Evolutionary conservation across 1,140 invertebrate genomes (phyloP).

Genomic region (Ceratosolen solmsi): DNA sequence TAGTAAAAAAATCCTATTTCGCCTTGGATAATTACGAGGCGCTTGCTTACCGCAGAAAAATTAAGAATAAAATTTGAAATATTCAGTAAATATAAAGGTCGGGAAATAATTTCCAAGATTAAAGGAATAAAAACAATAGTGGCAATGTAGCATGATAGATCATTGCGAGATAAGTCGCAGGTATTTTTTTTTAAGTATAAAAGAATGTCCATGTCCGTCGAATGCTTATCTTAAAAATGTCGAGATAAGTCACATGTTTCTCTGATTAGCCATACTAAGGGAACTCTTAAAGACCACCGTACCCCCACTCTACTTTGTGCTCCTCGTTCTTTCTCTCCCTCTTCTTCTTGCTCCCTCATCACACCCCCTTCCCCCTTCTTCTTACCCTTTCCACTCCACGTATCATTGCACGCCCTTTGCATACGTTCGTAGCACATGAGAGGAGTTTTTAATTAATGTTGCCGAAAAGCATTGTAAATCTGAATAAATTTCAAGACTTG

Average conservation of each 20-base stretch:
- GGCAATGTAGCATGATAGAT: neutral
- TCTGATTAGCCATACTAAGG: conserved; percentile 42
- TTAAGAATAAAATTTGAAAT: neutral
- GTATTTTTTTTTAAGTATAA: conserved; percentile 10
- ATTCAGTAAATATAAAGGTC: neutral
- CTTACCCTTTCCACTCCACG: neutral
- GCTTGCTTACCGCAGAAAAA: too few species aligned
- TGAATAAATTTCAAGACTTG: conserved; percentile 24
- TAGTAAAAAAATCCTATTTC: too few species aligned
- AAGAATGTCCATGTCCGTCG: conserved; percentile 26
- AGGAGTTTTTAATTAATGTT: conserved; percentile 44
- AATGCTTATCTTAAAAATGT: conserved; percentile 42
- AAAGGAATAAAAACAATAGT: neutral
- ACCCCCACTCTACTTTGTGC: neutral
- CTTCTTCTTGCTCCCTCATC: too few species aligned
- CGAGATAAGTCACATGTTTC: conserved; percentile 37
- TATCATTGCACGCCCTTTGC: neutral
- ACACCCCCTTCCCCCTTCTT: neutral
- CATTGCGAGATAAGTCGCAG: conserved; percentile 20
- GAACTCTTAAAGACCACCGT: conserved; percentile 23
- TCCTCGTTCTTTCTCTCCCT: neutral
- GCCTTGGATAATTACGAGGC: too few species aligned
- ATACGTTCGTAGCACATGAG: neutral
- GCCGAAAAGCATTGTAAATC: conserved; percentile 22
- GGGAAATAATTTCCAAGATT: neutral